Percentiles rank a stretch among this genome's conserved stretches.
Conservation (phyloP, 2,888 invertebrate genomes). For the Dynastes grantii region DNA sequence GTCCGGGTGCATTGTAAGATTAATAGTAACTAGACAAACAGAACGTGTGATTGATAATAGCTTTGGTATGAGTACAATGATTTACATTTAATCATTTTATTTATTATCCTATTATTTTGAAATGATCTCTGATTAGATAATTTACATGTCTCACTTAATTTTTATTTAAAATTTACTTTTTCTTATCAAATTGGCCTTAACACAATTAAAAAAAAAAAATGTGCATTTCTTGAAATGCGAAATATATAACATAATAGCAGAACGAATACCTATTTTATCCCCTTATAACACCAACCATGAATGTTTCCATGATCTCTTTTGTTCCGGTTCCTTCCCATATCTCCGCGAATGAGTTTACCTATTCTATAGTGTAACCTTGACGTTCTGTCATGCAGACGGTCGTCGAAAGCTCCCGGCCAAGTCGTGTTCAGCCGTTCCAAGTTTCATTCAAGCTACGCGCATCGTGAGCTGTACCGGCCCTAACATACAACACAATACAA, state of each 20-base stretch:
- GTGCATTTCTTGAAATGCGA: not conserved
- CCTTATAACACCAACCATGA: not conserved
- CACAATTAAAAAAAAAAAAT: not conserved
- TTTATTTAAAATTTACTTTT: not conserved
- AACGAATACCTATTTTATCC: not conserved
- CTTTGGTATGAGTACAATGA: too few relatives aligned
- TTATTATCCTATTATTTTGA: too few relatives aligned
- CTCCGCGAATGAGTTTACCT: conserved; percentile 40
- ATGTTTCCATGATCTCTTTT: not conserved
- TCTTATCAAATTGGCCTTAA: not conserved
- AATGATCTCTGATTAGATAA: too few relatives aligned
- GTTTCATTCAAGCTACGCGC: conserved; percentile 49
- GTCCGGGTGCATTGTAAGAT: too few relatives aligned
- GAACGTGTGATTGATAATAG: too few relatives aligned
- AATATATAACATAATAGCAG: not conserved
- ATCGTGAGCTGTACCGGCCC: conserved; percentile 48
- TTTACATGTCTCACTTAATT: too few relatives aligned
- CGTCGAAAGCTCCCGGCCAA: conserved; percentile 36
- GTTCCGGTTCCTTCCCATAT: not conserved
- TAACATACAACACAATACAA: conserved; percentile 26
- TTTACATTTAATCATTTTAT: too few relatives aligned
- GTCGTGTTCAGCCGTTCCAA: conserved; percentile 42
- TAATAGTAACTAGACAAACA: too few relatives aligned
- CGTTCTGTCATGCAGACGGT: conserved; percentile 23
- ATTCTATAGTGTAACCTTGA: conserved; percentile 49